Evolutionary conservation across 2,888 invertebrate genomes (phyloP), one percentile per base, ranked within the genome.

Genomic region (Euzophera pinguis): DNA sequence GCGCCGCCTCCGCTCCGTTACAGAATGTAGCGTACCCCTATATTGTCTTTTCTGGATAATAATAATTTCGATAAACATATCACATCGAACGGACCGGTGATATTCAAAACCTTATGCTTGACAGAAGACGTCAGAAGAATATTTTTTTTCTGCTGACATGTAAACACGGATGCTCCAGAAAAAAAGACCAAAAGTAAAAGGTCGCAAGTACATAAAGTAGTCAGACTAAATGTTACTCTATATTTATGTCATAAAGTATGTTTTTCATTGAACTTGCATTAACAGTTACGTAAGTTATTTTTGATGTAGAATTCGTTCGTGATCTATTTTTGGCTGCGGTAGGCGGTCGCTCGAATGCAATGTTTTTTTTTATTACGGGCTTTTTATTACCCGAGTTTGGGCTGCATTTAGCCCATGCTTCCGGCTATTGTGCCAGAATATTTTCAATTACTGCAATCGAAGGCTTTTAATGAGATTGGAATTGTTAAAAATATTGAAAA

Each of bases 281-380:
- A 13, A 13, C 8, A 13, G 27, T 43, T 8, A 9, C 4, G 13
- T 43, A 29, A n/a, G n/a, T 13, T 29, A 17, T 22, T 38, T 22
- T 17, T 17, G 47, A 52, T 54, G 63, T 67, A 56, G 57, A 64
- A 60, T 69, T 64, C 60, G 62, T 67, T 76, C 67, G 65, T 79
- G 61, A 68, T 87, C 79, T 89, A 89, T 89, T 89, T 89, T 84
- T 87, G 85, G 78, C 86, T 88, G 88, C 85, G 89, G 89, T 89
- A 89, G 89, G 89, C 89, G 89, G 89, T 81, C 79, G 84, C 78
- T 83, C 78, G 74, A 77, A 78, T 84, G 82, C 75, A 77, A 69
- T 73, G 71, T 66, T 75, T 84, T 85, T 48, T 81, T 80, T 71
- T 74, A 79, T 81, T 78, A 75, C 71, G 67, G 71, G 73, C 64